Base-by-base conservation (phyloP, 2,888 invertebrate species). In the Athalia cordata region DNA sequence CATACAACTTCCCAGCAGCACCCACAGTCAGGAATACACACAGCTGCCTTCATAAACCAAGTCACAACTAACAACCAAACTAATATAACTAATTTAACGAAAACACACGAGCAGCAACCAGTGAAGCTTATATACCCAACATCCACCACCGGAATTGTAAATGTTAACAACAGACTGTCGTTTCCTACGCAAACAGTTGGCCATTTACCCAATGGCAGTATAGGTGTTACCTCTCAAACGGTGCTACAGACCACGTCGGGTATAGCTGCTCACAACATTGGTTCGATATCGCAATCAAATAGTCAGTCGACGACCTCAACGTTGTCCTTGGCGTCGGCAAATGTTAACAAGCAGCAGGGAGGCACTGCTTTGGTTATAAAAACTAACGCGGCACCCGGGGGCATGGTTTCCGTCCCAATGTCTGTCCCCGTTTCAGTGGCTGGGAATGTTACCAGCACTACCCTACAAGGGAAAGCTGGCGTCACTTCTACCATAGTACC, bases 151-250 rank as follows among this genome's bases (percentile, higher is more conserved):
- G 90, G 90, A 74, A 90, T 90, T 79, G 88, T 90, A 80, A 91
- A 92, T 83, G 90, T 92, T 82, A 91, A 91, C 81, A 94, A 93
- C 89, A 92, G 94, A 87, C 93, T 94, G 80, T 91, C 93, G 79
- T 93, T 93, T 87, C 92, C 93, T 77, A 91, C 92, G 84, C 94
- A 94, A 89, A 91, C 93, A 13, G 88, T 89, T 59, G 87, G 89
- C 55, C 89, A 89, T 81, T 89, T 95, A 85, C 93, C 94, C 68
- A 95, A 95, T 91, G 95, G 95, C 82, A 94, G 94, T 79, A 92
- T 95, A 85, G 94, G 93, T 80, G 90, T 93, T 78, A 91, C 91
- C 11, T 88, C 90, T 47, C 92, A 92, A 83, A 91, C 92, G 80
- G 92, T 93, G 82, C 90, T 93, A 79, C 92, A 92, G 82, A 90